Base-by-base conservation (phyloP, 2,113 vertebrate genomes). In the Furnarius figulus region DNA sequence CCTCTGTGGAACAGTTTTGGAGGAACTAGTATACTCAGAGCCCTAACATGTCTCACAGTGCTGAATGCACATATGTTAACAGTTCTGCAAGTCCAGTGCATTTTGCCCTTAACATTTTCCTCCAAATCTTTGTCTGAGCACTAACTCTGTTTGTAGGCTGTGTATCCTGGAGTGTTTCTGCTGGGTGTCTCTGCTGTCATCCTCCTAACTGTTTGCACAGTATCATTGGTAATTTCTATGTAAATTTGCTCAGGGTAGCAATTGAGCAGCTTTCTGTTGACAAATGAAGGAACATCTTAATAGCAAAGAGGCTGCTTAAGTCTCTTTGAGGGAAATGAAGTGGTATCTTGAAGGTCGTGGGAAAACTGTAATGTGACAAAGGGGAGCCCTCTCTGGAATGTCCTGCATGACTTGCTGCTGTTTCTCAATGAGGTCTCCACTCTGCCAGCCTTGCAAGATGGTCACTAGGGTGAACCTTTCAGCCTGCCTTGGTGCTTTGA, bases 161-260 rank as follows among this genome's bases (percentile, higher is more conserved):
- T 24, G 40, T 49, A 58, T 86, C 35, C 24, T 37, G 33, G 74
- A 90, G 39, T 82, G 42, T 59, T 52, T 87, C 68, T 76, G 35
- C 89, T 59, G 78, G 46, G 40, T 84, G 30, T 68, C 61, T 95
- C 74, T 73, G 44, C 92, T 96, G 61, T 90, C 96, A 95, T 97
- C 97, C 79, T 93, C 74, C 46, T 76, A 73, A 89, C 89, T 87
- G 19, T 98, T 97, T 98, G 89, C 93, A 92, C 90, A 97, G 68
- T 85, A 94, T 97, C 92, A 31, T 71, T 85, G 91, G 93, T 96
- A 96, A 97, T 97, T 97, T 97, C 95, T 97, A 94, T 98, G 97
- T 96, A 97, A 97, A 98, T 98, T 98, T 98, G 87, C 79, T 96
- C 95, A 94, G 85, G 50, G 92, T 96, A 95, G 92, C 96, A 97